phyloP scores from a whole-genome alignment of 1,140 invertebrate genomes.

The Phocides pigmalion region DNA sequence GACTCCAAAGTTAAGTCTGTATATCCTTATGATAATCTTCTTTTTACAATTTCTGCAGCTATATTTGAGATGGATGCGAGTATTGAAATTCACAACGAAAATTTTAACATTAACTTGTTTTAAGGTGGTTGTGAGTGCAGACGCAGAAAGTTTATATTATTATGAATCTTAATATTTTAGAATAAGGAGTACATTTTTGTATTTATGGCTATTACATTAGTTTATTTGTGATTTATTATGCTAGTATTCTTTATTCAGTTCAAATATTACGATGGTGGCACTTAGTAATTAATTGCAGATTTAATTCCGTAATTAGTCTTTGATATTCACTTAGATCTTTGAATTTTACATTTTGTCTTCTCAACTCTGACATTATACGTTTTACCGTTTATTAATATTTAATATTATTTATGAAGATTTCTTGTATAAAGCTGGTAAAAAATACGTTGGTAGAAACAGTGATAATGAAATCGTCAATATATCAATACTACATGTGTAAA shows the following conservation, averaged over 20 bases:
- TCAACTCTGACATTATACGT: conserved; percentile 17
- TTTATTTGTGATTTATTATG: conserved; percentile 42
- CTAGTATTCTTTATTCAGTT: not conserved
- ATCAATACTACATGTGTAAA: not conserved
- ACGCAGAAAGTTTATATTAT: conserved; percentile 33
- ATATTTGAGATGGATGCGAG: conserved; percentile 10
- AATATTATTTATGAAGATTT: conserved; percentile 7
- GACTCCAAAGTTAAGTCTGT: conserved; percentile 39
- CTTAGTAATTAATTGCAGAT: conserved; percentile 47
- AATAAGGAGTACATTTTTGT: conserved; percentile 50
- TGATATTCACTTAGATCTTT: conserved; percentile 17
- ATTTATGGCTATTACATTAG: conserved; percentile 48
- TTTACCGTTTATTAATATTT: conserved; percentile 9
- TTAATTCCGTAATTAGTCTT: conserved; percentile 41
- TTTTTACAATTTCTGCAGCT: conserved; percentile 21
- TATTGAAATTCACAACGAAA: conserved; percentile 53
- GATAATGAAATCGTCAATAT: not conserved
- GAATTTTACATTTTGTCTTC: conserved; percentile 11
- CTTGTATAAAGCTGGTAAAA: not conserved
- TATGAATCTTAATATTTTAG: conserved; percentile 25
- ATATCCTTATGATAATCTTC: conserved; percentile 36
- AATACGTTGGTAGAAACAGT: not conserved
- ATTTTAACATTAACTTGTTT: conserved; percentile 33
- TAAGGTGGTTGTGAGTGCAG: conserved; percentile 54
- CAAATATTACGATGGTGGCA: conserved; percentile 10